Evolutionary conservation across 1,140 invertebrate genomes (phyloP).

Genomic region (Diorhabda sublineata): DNA sequence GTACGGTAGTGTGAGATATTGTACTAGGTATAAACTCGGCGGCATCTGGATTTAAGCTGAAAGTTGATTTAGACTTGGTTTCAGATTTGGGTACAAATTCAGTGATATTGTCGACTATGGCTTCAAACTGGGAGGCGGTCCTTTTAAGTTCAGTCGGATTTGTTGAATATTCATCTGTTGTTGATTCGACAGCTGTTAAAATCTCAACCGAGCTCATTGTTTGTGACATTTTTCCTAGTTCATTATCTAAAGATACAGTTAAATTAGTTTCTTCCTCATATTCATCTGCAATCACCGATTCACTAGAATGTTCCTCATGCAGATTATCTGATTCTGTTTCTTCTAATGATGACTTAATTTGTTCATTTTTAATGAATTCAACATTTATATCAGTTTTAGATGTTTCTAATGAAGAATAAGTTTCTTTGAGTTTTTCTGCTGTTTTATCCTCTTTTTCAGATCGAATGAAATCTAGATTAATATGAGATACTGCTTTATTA

Average conservation of each 20-base stretch:
- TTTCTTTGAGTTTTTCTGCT: not conserved
- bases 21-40: slow-evolving; percentile 42
- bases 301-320: too few relatives aligned
- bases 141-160: too few relatives aligned
- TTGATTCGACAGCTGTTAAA: too few relatives aligned
- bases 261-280: too few relatives aligned
- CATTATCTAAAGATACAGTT: too few relatives aligned
- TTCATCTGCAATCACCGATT: too few relatives aligned
- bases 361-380: slow-evolving; percentile 3
- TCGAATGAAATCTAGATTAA: not conserved
- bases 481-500: too few relatives aligned
- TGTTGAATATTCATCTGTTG: too few relatives aligned
- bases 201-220: too few relatives aligned
- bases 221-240: too few relatives aligned
- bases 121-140: slow-evolving; percentile 35
- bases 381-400: not conserved
- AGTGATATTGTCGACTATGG: slow-evolving; percentile 34
- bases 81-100: slow-evolving; percentile 41
- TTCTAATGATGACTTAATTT: not conserved
- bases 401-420: too few relatives aligned
- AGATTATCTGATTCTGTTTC: too few relatives aligned
- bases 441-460: not conserved
- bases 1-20: slow-evolving; percentile 8
- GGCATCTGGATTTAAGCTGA: slow-evolving; percentile 43
- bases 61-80: slow-evolving; percentile 39